Evolutionary conservation across 2,888 invertebrate genomes (phyloP), one percentile per base, ranked within the genome.

Genomic region (Hymenopus coronatus): DNA sequence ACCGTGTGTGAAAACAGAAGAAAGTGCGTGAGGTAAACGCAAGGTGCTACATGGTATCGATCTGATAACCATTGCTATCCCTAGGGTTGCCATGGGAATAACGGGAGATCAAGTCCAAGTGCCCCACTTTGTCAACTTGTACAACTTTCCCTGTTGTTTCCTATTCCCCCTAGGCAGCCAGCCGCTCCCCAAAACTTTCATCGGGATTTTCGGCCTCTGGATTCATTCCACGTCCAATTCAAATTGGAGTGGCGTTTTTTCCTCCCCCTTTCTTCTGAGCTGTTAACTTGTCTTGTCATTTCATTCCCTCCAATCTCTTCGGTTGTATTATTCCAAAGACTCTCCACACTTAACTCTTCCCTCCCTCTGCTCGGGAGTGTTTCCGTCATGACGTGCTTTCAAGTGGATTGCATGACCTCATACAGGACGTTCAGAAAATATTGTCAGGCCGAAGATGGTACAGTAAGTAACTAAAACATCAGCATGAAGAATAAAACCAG

Each of bases 171-270:
- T 20, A 33, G 40, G 46, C 81, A 70, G 46, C 27, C 20, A 7
- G 33, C 7, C 85, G n/a, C 28, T 12, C 28, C 28, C 15, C 87
- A 70, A 83, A 84, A 85, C 82, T 88, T 88, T 85, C 82, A 30
- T 20, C 87, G 33, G 28, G 81, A n/a, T 33, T 28, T 70, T 70
- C 20, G 9, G 25, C 6, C 28, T 27, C 28, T 87, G 83, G 87
- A 87, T 89, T 86, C 90, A 82, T 83, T 87, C 85, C 90, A 89
- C 90, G 89, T 90, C 54, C 88, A 84, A 88, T 90, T 89, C 88
- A 89, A 89, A 89, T 90, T 89, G 70, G 54, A 70, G 54, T 70
- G 54, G 12, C 54, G 20, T 70, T 15, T 54, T 46, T 14, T 14
- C 7, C 7, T 25, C 8, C 20, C 3, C 20, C 20, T 70, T 70